A percentile compares a stretch with the other conserved stretches of the same genome.
Conservation (phyloP, 1,140 invertebrate genomes). For the Lepidotrigona ventralis region DNA sequence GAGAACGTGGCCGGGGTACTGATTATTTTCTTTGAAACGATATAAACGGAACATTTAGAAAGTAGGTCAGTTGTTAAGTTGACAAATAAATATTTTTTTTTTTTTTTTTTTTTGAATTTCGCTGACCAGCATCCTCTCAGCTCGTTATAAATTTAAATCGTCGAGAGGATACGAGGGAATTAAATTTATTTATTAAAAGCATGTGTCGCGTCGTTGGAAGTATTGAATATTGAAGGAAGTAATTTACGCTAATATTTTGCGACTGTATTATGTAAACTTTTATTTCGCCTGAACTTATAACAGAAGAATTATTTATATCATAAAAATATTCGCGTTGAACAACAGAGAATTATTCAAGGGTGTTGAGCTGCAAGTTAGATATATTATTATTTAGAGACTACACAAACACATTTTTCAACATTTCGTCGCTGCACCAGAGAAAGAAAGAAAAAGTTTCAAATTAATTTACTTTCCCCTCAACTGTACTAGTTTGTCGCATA, state of each 20-base stretch:
- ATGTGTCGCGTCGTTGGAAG: background rate
- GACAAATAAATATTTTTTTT: background rate
- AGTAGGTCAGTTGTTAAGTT: background rate
- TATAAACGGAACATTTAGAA: background rate
- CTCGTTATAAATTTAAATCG: background rate
- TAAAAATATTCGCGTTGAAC: too few relatives aligned
- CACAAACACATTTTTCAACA: too few relatives aligned
- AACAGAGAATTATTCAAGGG: too few relatives aligned
- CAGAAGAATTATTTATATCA: too few relatives aligned
- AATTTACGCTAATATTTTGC: background rate
- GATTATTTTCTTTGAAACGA: background rate
- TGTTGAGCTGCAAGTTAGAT: too few relatives aligned
- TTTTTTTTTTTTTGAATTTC: background rate
- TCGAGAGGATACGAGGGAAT: background rate
- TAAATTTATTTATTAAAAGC: background rate
- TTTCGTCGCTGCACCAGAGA: too few relatives aligned
- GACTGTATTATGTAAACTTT: background rate
- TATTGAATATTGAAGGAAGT: background rate
- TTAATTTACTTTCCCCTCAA: too few relatives aligned
- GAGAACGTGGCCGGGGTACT: too few relatives aligned
- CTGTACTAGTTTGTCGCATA: too few relatives aligned
- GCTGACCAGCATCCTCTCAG: background rate
- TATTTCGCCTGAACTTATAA: background rate
- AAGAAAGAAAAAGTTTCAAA: too few relatives aligned
- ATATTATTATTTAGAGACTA: too few relatives aligned